Percentiles rank a stretch among this genome's conserved stretches.
phyloP scores from a whole-genome alignment of 2,888 invertebrate genomes.

The Leptura quadrifasciata region DNA sequence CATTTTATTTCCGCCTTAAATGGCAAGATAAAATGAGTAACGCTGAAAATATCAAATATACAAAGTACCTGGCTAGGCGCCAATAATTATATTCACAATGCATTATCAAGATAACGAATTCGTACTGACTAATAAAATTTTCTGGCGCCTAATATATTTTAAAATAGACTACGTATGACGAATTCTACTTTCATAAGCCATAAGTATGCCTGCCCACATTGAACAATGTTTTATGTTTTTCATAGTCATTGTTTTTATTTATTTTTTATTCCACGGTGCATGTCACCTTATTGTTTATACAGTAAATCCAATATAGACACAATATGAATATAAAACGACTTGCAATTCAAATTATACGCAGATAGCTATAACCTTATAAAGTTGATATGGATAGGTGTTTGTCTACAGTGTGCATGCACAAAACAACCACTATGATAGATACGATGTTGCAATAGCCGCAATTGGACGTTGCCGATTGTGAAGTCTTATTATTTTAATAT shows the following conservation, averaged over 20 bases:
- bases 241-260: slow-evolving; percentile 26
- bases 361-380: slow-evolving; percentile 1
- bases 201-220: slow-evolving; percentile 29
- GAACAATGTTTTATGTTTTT: slow-evolving; percentile 24
- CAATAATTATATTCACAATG: slow-evolving; percentile 40
- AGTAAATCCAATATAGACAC: slow-evolving; percentile 16
- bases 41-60: not conserved
- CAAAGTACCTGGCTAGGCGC: slow-evolving; percentile 35
- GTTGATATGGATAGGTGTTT: not conserved
- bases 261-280: slow-evolving; percentile 25
- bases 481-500: too few relatives aligned
- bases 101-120: slow-evolving; percentile 44
- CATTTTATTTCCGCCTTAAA: slow-evolving; percentile 4
- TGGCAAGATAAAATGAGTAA: not conserved
- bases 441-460: too few relatives aligned
- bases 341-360: slow-evolving; percentile 3
- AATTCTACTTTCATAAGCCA: slow-evolving; percentile 9
- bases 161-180: slow-evolving; percentile 39
- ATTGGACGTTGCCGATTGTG: too few relatives aligned
- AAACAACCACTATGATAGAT: not conserved
- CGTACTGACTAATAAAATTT: slow-evolving; percentile 44
- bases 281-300: slow-evolving; percentile 34
- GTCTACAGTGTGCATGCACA: not conserved
- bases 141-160: slow-evolving; percentile 44
- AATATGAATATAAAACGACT: slow-evolving; percentile 19